Evolutionary conservation across 1,140 invertebrate genomes (phyloP), one percentile per base, ranked within the genome.

Genomic region (Cyphomyrmex costatus): DNA sequence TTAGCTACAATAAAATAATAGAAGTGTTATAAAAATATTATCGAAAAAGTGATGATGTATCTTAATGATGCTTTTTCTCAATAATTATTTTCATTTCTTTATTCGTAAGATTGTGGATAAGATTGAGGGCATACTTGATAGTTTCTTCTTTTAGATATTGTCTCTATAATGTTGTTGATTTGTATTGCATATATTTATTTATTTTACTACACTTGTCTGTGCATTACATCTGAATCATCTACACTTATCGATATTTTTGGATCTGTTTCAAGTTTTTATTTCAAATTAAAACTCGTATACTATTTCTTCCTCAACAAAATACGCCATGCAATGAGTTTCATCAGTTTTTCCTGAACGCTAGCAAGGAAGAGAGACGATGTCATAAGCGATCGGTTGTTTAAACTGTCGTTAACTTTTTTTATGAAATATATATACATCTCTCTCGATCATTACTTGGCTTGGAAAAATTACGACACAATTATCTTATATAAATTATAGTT

Each of bases 21-120:
- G 2, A 49, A 42, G 6, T n/a, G 19, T 27, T 77, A 61, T 61
- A 1, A 65, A 79, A 33, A 49, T 49, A 73, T 53, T 71, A 56
- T 30, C 2, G 8, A 24, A 27, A 14, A 77, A 77, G 30, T 6
- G 10, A 46, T 61, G 10, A 30, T 49, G 21, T 8, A 49, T 53
- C 8, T n/a, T n/a, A 12, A n/a, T 16, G 19, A 65, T 51, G 51
- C 4, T 6, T 46, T 12, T 33, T 2, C 30, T 30, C 58, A 42
- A 76, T 63, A 65, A 65, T 78, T 2, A 77, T 6, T 68, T 80
- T 53, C 51, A 68, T 49, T 42, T 65, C 19, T 58, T 3, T 58
- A 36, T 36, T 36, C 4, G 14, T 36, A 74, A 36, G 30, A 74
- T 42, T 14, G 14, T 65, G 7, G 6, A 63, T 16, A 61, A 36